A percentile compares a stretch with the other conserved stretches of the same genome.
Conservation (phyloP, 2,888 invertebrate species). For the Auanema freiburgensis region DNA sequence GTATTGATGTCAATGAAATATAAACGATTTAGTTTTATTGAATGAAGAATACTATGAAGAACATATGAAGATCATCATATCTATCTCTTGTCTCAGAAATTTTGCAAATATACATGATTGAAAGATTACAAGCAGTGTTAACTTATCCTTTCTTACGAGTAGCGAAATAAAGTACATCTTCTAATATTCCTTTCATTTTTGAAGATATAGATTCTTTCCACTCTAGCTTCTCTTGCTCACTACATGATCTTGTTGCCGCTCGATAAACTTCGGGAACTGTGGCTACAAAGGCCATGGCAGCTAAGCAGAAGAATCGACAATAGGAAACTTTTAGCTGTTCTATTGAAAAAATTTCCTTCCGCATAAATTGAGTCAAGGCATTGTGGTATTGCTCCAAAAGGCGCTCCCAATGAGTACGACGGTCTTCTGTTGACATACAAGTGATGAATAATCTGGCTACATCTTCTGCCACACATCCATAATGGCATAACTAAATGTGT, state of each 20-base stretch:
- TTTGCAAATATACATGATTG: no score
- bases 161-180: constrained; percentile 16
- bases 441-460: constrained; percentile 18
- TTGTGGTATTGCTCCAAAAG: constrained; percentile 12
- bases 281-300: constrained; percentile 20
- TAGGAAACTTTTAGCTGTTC: constrained; percentile 18
- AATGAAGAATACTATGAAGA: no score
- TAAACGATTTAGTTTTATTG: no score
- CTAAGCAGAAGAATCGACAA: constrained; percentile 13
- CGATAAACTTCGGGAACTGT: constrained; percentile 19
- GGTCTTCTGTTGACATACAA: constrained; percentile 14
- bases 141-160: constrained; percentile 12
- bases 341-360: constrained; percentile 8
- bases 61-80: no score
- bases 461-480: constrained; percentile 23
- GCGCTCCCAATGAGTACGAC: constrained; percentile 10
- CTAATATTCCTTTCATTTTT: constrained; percentile 17
- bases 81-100: no score
- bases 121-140: no score
- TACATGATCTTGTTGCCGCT: constrained; percentile 11
- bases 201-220: constrained; percentile 13
- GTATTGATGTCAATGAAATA: no score
- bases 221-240: constrained; percentile 11
- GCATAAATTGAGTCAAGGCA: constrained; percentile 3
- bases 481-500: constrained; percentile 23